Conservation (phyloP, 2,888 invertebrate species). For the Meta bourneti region DNA sequence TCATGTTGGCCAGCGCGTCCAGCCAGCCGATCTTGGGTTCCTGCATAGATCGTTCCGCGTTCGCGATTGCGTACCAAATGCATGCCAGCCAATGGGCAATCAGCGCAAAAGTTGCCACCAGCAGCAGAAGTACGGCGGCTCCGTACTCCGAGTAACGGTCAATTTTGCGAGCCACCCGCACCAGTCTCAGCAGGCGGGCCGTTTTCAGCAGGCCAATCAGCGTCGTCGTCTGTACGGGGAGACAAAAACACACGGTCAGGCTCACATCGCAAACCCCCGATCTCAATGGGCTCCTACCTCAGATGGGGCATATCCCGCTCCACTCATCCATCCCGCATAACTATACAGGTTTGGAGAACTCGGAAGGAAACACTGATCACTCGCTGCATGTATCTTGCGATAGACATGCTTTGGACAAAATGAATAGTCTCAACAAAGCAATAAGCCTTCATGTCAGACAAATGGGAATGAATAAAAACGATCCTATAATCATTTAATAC, state of each 20-base stretch:
- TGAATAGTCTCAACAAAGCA: too few relatives aligned
- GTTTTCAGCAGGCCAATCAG: slow-evolving; percentile 98
- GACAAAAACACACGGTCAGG: not conserved
- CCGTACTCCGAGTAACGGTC: slow-evolving; percentile 99
- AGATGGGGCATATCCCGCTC: too few relatives aligned
- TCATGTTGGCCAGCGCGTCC: slow-evolving; percentile 95
- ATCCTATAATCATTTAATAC: too few relatives aligned
- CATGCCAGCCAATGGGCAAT: slow-evolving; percentile 99
- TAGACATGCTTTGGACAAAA: too few relatives aligned
- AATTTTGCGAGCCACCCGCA: slow-evolving; percentile 97
- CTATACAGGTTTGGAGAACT: too few relatives aligned
- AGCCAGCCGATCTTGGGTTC: slow-evolving; percentile 96
- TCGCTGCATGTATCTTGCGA: too few relatives aligned
- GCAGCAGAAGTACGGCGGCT: slow-evolving; percentile 95
- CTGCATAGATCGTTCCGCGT: slow-evolving; percentile 90
- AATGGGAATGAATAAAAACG: too few relatives aligned
- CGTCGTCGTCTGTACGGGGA: slow-evolving; percentile 85
- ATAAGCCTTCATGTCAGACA: too few relatives aligned
- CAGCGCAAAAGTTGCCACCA: slow-evolving; percentile 98
- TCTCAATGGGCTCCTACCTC: too few relatives aligned
- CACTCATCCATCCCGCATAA: too few relatives aligned
- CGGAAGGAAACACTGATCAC: too few relatives aligned
- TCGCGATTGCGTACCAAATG: slow-evolving; percentile 99
- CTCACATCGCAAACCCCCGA: not conserved
- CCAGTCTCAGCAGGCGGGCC: slow-evolving; percentile 95